Evolutionary conservation across 2,888 invertebrate genomes (phyloP), one percentile per base, ranked within the genome.

Genomic region (Vannuccia rotundouncinata): DNA sequence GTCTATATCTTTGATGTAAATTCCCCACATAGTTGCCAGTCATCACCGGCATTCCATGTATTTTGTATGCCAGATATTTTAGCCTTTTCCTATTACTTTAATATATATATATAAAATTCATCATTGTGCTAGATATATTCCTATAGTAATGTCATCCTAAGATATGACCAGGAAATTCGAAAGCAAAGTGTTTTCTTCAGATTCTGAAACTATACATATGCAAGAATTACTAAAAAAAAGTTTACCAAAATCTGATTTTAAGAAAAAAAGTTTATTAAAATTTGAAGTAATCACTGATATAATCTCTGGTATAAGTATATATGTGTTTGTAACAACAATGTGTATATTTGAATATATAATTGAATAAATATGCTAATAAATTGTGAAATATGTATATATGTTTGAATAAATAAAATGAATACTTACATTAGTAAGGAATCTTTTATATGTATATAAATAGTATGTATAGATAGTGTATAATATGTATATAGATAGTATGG

Each of bases 91-190:
- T n/a, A n/a, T n/a, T n/a, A n/a, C n/a, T n/a, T n/a, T n/a, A n/a
- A n/a, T n/a, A n/a, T n/a, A n/a, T n/a, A n/a, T n/a, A n/a, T n/a
- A n/a, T n/a, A n/a, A n/a, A n/a, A n/a, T n/a, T n/a, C n/a, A n/a
- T n/a, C n/a, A n/a, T n/a, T n/a, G n/a, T n/a, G n/a, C n/a, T n/a
- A n/a, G n/a, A n/a, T n/a, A n/a, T n/a, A n/a, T n/a, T n/a, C n/a
- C n/a, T n/a, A n/a, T 45, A 66, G 66, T 66, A 66, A 66, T 27
- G 66, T 66, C 66, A 66, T 66, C 66, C 66, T 66, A 17, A 22
- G 66, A 22, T 66, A 66, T 66, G 66, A 66, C 66, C 5, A 66
- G 66, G 66, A 66, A 66, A 66, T 22, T 66, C n/a, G 5, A 5
- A 66, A 66, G 66, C 66, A 66, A 66, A 66, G 66, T 2, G 25